A percentile compares a stretch with the other conserved stretches of the same genome.
Evolutionary conservation across 2,113 vertebrate genomes (phyloP).

Genomic region (Noturus placidus): DNA sequence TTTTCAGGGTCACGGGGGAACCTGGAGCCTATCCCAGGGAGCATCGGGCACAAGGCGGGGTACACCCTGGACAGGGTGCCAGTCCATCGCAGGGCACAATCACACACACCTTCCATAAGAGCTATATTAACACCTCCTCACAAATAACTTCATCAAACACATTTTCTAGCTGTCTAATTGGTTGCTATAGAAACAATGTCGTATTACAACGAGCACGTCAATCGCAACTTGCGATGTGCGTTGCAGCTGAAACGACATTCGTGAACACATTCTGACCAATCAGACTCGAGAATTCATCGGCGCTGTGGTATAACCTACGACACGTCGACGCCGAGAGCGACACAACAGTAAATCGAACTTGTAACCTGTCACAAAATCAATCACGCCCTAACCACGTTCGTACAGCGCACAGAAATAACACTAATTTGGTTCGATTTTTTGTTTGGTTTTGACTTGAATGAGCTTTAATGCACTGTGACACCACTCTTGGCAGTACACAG

Average conservation of each 20-base stretch:
- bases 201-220: neutral
- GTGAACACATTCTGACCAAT: neutral
- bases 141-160: neutral
- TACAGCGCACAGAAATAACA: slow-evolving; percentile 1
- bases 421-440: slow-evolving; percentile 24
- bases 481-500: neutral
- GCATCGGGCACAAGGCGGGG: no score
- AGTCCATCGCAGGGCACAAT: no score
- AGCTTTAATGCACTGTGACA: slow-evolving; percentile 29
- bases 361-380: neutral
- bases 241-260: neutral
- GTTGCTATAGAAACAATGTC: neutral
- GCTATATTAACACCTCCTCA: neutral
- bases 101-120: neutral
- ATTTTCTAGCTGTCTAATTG: neutral
- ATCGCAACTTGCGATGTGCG: neutral
- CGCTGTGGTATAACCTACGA: neutral
- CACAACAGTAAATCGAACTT: neutral
- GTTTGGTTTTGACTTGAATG: slow-evolving; percentile 22
- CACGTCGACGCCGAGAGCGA: neutral
- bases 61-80: no score
- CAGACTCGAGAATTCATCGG: neutral
- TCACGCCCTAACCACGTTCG: neutral
- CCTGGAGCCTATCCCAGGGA: no score
- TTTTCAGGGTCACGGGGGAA: no score